Percentiles rank a stretch among this genome's conserved stretches.
Conservation (phyloP, 2,113 vertebrate genomes). For the Chaetodon trifascialis region DNA sequence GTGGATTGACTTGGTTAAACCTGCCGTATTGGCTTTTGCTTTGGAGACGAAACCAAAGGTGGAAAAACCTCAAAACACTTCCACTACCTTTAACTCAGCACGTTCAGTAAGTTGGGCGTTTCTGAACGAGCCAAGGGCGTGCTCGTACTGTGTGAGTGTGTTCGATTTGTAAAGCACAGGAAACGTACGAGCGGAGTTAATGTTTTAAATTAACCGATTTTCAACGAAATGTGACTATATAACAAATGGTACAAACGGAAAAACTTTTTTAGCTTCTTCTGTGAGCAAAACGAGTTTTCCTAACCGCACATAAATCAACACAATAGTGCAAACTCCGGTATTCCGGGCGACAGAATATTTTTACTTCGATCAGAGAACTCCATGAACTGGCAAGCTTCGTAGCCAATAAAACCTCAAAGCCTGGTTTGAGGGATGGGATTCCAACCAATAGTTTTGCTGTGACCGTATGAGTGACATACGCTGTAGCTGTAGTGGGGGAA, state of each 20-base stretch:
- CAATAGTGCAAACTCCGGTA: constrained; percentile 35
- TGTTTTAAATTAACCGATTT: background rate
- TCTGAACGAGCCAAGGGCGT: constrained; percentile 14
- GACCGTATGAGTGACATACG: constrained; percentile 71
- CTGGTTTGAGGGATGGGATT: constrained; percentile 37
- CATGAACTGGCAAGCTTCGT: background rate
- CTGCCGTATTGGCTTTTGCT: background rate
- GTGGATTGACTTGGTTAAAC: too few species aligned
- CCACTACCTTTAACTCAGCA: too few species aligned
- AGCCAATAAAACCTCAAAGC: constrained; percentile 50
- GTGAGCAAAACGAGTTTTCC: background rate
- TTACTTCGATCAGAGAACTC: background rate
- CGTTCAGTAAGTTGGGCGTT: constrained; percentile 35
- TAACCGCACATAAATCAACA: background rate
- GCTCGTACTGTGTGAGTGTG: background rate
- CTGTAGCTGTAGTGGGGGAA: constrained; percentile 82
- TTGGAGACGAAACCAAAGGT: background rate
- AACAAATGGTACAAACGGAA: accelerated
- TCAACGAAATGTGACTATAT: background rate
- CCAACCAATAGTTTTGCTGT: constrained; percentile 72
- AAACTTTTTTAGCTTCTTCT: background rate
- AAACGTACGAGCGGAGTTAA: constrained; percentile 31
- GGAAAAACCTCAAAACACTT: background rate
- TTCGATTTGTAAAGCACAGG: constrained; percentile 19
- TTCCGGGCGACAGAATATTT: background rate